Conservation (phyloP, 2,113 vertebrate genomes). For the Anhinga anhinga region DNA sequence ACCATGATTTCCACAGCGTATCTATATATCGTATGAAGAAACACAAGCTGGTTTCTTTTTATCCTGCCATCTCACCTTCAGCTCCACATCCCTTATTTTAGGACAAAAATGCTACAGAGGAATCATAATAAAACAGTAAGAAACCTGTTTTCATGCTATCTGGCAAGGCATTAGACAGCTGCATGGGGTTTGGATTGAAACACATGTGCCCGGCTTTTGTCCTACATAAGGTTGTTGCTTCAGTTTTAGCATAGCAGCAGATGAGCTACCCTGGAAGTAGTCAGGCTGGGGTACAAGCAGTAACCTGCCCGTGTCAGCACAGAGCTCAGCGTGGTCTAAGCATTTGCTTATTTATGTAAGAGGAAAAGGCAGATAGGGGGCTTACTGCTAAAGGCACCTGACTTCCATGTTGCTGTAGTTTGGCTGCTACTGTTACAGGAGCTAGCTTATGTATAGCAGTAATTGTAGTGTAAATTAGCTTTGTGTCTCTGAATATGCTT, state of each 20-base stretch:
- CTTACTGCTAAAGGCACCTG: background rate
- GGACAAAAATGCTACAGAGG: background rate
- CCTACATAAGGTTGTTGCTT: background rate
- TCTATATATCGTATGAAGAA: background rate
- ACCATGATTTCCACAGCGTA: background rate
- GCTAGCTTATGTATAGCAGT: background rate
- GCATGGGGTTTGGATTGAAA: background rate
- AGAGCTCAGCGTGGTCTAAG: accelerated
- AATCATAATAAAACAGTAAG: background rate
- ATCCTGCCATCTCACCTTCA: background rate
- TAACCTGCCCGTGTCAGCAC: background rate
- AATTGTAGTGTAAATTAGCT: background rate
- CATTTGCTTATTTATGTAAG: background rate
- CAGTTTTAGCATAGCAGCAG: background rate
- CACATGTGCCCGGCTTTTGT: background rate
- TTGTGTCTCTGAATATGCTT: background rate
- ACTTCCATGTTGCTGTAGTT: background rate
- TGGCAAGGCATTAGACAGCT: background rate
- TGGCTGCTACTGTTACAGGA: background rate
- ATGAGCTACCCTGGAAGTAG: background rate
- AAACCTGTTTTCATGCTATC: background rate
- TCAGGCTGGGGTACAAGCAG: background rate
- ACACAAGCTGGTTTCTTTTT: background rate
- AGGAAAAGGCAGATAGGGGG: background rate
- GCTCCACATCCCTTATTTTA: background rate